phyloP scores from a whole-genome alignment of 1,140 invertebrate species.

The Drosophila punjabiensis region DNA sequence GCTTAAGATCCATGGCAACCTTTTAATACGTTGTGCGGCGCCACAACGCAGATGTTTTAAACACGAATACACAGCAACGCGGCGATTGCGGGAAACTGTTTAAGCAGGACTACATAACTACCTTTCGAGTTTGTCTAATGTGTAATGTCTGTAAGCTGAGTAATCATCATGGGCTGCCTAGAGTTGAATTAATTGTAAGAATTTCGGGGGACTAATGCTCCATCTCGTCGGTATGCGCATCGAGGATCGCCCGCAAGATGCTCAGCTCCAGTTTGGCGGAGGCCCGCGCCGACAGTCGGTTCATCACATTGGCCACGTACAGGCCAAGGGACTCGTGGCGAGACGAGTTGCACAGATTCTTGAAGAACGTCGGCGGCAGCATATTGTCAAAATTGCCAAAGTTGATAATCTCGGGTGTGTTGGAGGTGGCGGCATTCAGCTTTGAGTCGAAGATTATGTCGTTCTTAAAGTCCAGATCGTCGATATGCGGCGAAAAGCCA shows the following conservation, averaged over 20 bases:
- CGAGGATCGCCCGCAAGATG: conserved; percentile 78
- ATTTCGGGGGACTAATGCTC: conserved; percentile 52
- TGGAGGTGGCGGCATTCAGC: conserved; percentile 50
- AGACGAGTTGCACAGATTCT: conserved; percentile 82
- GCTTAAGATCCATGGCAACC: not conserved
- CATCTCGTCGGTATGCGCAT: conserved; percentile 78
- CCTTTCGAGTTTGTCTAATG: conserved; percentile 31
- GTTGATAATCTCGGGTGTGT: conserved; percentile 74
- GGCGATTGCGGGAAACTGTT: not conserved
- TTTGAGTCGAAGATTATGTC: conserved; percentile 81
- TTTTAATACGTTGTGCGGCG: not conserved
- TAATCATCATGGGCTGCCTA: conserved; percentile 11
- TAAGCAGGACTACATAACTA: conserved; percentile 30
- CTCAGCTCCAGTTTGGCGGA: conserved; percentile 79
- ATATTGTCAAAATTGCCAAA: conserved; percentile 80
- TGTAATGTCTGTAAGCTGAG: conserved; percentile 26
- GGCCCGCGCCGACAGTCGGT: conserved; percentile 66
- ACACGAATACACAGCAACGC: conserved; percentile 14
- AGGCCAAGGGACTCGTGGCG: conserved; percentile 79
- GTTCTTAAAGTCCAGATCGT: conserved; percentile 79
- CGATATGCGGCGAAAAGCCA: conserved; percentile 76
- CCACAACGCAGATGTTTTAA: conserved; percentile 12
- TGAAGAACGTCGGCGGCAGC: conserved; percentile 82
- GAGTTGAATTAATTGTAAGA: conserved; percentile 14
- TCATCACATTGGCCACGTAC: conserved; percentile 83